phyloP scores from a whole-genome alignment of 2,113 vertebrate species.

The Myrmophylax atrothorax region DNA sequence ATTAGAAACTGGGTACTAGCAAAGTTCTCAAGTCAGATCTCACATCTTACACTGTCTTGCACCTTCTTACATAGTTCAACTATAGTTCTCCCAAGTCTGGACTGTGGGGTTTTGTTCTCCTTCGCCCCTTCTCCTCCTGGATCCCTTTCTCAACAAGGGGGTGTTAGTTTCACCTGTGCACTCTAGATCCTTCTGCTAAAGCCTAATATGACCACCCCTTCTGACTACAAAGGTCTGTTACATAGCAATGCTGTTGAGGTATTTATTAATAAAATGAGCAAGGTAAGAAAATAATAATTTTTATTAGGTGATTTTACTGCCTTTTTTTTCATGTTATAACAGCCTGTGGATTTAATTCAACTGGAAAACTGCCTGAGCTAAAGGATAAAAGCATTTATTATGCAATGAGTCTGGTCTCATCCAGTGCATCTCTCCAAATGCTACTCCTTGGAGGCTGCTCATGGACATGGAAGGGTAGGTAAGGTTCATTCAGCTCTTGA shows the following conservation, averaged over 20 bases:
- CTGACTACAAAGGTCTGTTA: neutral
- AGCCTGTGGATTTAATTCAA: neutral
- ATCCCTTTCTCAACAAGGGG: neutral
- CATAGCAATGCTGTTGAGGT: neutral
- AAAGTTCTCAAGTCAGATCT: neutral
- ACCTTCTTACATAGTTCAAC: neutral
- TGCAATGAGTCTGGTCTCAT: neutral
- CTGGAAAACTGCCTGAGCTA: neutral
- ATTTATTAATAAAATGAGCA: neutral
- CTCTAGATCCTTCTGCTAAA: neutral
- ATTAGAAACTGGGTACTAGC: neutral
- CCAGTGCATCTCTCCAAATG: neutral
- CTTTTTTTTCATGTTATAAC: neutral
- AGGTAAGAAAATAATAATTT: neutral
- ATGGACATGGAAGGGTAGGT: neutral
- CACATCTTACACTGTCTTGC: neutral
- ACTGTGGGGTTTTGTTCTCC: neutral
- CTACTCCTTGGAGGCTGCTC: neutral
- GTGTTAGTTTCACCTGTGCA: neutral
- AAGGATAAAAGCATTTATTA: neutral
- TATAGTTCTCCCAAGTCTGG: neutral
- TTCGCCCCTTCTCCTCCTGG: neutral
- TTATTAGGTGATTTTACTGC: neutral
- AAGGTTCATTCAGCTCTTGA: neutral
- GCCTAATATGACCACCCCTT: neutral